Conservation (phyloP, 2,113 vertebrate genomes). For the Sander vitreus region DNA sequence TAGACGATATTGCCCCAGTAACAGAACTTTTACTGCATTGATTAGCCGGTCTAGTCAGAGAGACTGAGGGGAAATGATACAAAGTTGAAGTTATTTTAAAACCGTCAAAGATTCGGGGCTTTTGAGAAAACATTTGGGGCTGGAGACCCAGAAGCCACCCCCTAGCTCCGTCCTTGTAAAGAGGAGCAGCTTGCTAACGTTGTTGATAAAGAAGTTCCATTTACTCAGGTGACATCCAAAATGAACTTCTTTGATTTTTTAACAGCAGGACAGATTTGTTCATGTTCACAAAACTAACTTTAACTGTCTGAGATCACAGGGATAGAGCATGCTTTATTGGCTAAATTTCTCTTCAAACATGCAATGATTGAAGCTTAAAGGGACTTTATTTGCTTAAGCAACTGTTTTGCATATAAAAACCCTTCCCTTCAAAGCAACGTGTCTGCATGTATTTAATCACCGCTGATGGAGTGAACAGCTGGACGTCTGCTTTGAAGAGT, state of each 20-base stretch:
- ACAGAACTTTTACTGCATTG: too few species aligned
- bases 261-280: conserved; percentile 49
- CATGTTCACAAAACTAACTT: conserved; percentile 42
- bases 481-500: conserved; percentile 63
- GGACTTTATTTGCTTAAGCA: conserved; percentile 37
- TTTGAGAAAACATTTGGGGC: too few species aligned
- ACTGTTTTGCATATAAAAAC: conserved; percentile 64
- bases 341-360: conserved; percentile 21
- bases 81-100: too few species aligned
- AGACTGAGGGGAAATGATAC: too few species aligned
- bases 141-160: too few species aligned
- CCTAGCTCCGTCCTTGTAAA: neutral
- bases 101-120: too few species aligned
- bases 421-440: conserved; percentile 50
- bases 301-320: conserved; percentile 48
- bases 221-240: conserved; percentile 13
- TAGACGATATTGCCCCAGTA: too few species aligned
- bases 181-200: conserved; percentile 4
- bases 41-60: too few species aligned
- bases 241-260: conserved; percentile 34
- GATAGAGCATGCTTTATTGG: conserved; percentile 17
- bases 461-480: conserved; percentile 45
- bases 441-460: conserved; percentile 46
- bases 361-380: conserved; percentile 53
- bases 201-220: conserved; percentile 25